These are phyloP conservation scores for Frankliniella intonsa DNA, from an alignment of 2,888 invertebrate species.

Conservation along the genomic window DNA sequence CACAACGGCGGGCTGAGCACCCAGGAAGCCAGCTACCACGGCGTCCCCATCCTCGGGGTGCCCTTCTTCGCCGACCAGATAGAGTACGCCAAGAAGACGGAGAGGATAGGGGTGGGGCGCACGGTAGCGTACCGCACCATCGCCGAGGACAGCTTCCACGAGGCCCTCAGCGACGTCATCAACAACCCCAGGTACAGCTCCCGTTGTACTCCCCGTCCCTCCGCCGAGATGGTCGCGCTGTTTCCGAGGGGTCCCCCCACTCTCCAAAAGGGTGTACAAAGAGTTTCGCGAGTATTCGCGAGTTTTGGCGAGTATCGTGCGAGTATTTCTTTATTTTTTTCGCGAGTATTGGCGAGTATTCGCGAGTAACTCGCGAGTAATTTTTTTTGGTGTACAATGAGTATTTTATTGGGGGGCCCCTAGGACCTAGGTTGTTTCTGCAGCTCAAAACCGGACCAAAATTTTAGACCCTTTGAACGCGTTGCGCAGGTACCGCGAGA, in stretches of 20 bases:
- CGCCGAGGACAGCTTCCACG: constrained; percentile 34
- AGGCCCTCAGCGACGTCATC: background rate
- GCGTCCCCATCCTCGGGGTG: constrained; percentile 18
- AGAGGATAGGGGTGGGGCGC: background rate
- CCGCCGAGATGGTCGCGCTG: background rate
- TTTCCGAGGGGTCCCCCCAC: background rate
- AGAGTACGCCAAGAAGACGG: background rate
- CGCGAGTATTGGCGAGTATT: no score
- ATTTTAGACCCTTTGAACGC: no score
- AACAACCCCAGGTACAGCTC: background rate
- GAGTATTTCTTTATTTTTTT: no score
- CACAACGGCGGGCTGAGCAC: constrained; percentile 23
- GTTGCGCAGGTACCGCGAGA: no score
- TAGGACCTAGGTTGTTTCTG: no score
- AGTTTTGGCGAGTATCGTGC: no score
- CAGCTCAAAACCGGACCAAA: no score
- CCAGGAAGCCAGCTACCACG: constrained; percentile 29
- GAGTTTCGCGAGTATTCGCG: no score
- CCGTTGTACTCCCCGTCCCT: background rate
- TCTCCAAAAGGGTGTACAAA: background rate
- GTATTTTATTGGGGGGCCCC: no score
- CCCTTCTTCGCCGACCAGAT: constrained; percentile 27
- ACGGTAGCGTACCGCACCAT: background rate
- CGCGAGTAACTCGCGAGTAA: no score
- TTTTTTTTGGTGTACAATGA: no score